Evolutionary conservation across 2,888 invertebrate species (phyloP), one percentile per base, ranked within the genome.

Genomic region (Erebia ligea): DNA sequence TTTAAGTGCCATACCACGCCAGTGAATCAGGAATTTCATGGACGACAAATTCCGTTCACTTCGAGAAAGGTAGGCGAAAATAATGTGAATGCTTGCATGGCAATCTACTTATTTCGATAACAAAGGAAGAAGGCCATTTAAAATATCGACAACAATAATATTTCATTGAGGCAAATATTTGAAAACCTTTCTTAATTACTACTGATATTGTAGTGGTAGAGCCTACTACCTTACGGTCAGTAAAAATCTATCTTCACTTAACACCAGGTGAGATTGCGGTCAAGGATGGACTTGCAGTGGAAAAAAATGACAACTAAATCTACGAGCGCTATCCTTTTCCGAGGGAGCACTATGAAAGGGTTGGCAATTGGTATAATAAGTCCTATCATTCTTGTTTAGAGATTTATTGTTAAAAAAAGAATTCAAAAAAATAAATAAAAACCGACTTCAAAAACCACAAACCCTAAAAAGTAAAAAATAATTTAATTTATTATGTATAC

Each of bases 81-180:
- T 62, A 48, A 48, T 21, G 62, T 8, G 21, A 6, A 21, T 21
- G 48, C 48, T 61, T 61, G 13, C 17, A 45, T 45, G 21, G 62
- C 9, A n/a, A n/a, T 62, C 62, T 48, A 62, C 62, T 48, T 48
- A 15, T 48, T 48, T 5, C 45, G 62, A 62, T 15, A 62, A 62
- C 62, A 62, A 62, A 62, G 48, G 62, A 62, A 48, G 48, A 48
- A 21, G 61, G 21, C n/a, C 21, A 62, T 48, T 62, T 21, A 62
- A 48, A 62, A 48, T 62, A 62, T 62, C 62, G 62, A 40, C 45
- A 61, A 21, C 15, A 62, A 45, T 15, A 45, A 19, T 61, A 61
- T 45, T 48, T 61, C 21, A 48, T 45, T 45, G 48, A 21, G 21
- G 48, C 48, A 48, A 62, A 19, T 48, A 21, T 62, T 21, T 48